These are phyloP conservation scores for Gambusia yucatana DNA, from an alignment of 2,797 vertebrate species.

Conservation along the genomic window DNA sequence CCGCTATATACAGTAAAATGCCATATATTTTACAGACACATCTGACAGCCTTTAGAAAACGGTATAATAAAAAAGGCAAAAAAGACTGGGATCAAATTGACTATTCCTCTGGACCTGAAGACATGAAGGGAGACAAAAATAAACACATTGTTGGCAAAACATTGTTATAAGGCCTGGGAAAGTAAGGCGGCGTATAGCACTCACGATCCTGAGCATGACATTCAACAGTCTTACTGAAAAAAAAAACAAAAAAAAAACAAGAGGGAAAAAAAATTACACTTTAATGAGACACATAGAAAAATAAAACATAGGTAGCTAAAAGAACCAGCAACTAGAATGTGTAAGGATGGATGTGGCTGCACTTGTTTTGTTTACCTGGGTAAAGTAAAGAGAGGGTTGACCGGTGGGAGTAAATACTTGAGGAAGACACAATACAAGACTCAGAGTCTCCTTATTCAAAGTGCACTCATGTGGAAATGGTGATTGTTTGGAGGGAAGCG, in stretches of 20 bases:
- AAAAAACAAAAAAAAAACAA: not conserved
- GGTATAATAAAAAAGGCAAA: constrained; percentile 53
- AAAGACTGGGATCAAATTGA: constrained; percentile 23
- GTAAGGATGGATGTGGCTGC: constrained; percentile 6
- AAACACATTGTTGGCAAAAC: constrained; percentile 40
- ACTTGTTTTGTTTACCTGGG: constrained; percentile 21
- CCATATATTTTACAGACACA: constrained; percentile 42
- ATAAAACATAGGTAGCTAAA: constrained; percentile 37
- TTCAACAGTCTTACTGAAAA: constrained; percentile 65
- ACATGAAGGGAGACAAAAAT: constrained; percentile 8
- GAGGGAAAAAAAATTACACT: not conserved
- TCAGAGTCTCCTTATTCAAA: constrained; percentile 66
- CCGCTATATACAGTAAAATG: constrained; percentile 39
- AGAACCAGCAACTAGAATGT: constrained; percentile 4
- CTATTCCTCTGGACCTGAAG: constrained; percentile 10
- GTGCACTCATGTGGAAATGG: constrained; percentile 69
- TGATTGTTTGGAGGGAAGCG: constrained; percentile 31
- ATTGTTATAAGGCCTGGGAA: constrained; percentile 61
- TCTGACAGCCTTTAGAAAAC: constrained; percentile 53
- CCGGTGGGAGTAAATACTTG: constrained; percentile 19
- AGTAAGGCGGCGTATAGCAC: constrained; percentile 60
- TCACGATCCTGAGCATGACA: constrained; percentile 71
- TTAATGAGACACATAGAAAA: constrained; percentile 65
- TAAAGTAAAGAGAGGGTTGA: not conserved
- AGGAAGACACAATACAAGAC: constrained; percentile 47